phyloP scores from a whole-genome alignment of 2,797 vertebrate species.

The Melanogrammus aeglefinus region DNA sequence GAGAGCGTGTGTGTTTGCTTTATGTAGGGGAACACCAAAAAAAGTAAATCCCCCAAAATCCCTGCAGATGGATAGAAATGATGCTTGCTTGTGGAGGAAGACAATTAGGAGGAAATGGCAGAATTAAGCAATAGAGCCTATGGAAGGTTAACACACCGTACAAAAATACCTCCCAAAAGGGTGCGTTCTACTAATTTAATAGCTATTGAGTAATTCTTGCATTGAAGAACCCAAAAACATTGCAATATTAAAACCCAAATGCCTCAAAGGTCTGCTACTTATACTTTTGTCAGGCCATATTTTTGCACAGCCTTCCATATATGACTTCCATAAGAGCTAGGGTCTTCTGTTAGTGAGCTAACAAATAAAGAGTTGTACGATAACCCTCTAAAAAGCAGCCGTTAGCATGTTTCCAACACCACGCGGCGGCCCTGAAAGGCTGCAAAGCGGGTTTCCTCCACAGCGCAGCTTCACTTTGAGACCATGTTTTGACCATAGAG shows the following conservation, averaged over 20 bases:
- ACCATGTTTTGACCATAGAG: not conserved
- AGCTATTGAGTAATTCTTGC: not conserved
- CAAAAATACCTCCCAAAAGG: not conserved
- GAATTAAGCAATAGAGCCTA: not conserved
- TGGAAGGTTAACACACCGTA: not conserved
- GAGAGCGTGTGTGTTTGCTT: conserved; percentile 2
- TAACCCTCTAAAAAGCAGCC: not conserved
- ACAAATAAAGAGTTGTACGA: not conserved
- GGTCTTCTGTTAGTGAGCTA: too few species aligned
- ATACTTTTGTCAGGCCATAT: not conserved
- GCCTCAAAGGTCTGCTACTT: not conserved
- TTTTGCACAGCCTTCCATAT: not conserved
- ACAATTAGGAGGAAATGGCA: conserved; percentile 5
- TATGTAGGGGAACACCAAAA: conserved; percentile 16
- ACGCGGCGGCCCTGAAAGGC: not conserved
- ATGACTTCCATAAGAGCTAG: not conserved
- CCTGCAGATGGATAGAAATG: conserved; percentile 29
- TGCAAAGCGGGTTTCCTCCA: not conserved
- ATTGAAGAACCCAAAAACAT: conserved; percentile 36
- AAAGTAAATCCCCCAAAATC: conserved; percentile 32
- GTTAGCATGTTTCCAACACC: not conserved
- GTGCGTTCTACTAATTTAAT: not conserved
- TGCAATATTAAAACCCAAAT: not conserved
- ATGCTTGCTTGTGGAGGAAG: conserved; percentile 29
- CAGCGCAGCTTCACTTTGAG: not conserved